A percentile compares a stretch with the other conserved stretches of the same genome.
phyloP scores from a whole-genome alignment of 2,888 invertebrate genomes.

The Aphodius granarius region DNA sequence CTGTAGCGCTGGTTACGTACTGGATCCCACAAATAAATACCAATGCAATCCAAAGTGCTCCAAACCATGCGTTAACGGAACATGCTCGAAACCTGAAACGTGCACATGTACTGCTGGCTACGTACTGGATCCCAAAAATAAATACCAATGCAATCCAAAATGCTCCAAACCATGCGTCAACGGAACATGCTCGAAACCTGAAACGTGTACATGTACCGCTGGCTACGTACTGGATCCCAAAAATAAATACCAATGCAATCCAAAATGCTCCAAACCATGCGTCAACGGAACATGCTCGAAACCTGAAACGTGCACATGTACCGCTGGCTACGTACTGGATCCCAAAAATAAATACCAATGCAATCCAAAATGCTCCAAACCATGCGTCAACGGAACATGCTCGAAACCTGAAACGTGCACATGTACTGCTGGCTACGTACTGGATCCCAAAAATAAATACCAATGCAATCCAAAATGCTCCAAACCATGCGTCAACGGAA shows the following conservation, averaged over 20 bases:
- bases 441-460: conserved; percentile 23
- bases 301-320: conserved; percentile 47
- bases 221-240: conserved; percentile 36
- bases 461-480: conserved; percentile 37
- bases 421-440: conserved; percentile 24
- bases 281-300: conserved; percentile 45
- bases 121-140: conserved; percentile 20
- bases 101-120: conserved; percentile 28
- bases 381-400: conserved; percentile 48
- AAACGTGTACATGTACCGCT: conserved; percentile 33
- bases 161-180: conserved; percentile 26
- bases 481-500: conserved; percentile 22
- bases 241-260: conserved; percentile 35
- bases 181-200: conserved; percentile 31
- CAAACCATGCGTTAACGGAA: conserved; percentile 31
- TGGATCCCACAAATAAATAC: conserved; percentile 24
- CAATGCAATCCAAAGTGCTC: conserved; percentile 41
- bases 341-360: conserved; percentile 25
- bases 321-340: conserved; percentile 19
- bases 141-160: conserved; percentile 30
- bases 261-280: conserved; percentile 45
- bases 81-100: conserved; percentile 36
- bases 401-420: conserved; percentile 26
- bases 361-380: conserved; percentile 28
- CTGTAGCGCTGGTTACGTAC: conserved; percentile 24